phyloP scores from a whole-genome alignment of 2,113 vertebrate species.

The Spea bombifrons region DNA sequence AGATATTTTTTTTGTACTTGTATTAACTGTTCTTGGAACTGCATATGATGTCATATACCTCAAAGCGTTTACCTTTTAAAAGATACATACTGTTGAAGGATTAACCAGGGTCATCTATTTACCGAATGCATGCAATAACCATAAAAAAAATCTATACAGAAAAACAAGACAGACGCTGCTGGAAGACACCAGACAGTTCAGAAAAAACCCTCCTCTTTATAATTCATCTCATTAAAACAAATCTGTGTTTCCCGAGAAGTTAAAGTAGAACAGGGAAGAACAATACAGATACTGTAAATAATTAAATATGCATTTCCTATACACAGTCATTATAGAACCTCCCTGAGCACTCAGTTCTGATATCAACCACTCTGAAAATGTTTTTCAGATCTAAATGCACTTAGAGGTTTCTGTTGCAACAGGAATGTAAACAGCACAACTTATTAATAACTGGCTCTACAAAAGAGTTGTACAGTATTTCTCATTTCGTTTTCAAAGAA shows the following conservation, averaged over 20 bases:
- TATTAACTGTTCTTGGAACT: no score
- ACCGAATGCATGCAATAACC: conserved; percentile 5
- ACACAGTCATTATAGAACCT: conserved; percentile 35
- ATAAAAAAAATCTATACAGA: conserved; percentile 2
- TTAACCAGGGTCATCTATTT: conserved; percentile 24
- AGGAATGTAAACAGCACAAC: conserved; percentile 20
- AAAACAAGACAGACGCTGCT: not conserved
- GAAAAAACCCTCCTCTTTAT: conserved; percentile 27
- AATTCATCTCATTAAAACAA: conserved; percentile 27
- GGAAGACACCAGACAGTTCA: conserved; percentile 2
- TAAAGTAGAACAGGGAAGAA: conserved; percentile 6
- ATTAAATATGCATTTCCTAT: conserved; percentile 41
- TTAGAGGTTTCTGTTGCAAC: conserved; percentile 24
- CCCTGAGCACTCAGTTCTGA: conserved; percentile 1
- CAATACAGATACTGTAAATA: conserved; percentile 34
- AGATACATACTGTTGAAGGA: not conserved
- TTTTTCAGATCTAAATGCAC: conserved; percentile 30
- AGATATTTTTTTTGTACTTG: no score
- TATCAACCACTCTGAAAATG: conserved; percentile 17
- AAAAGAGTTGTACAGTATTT: not conserved
- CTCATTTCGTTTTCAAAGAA: no score
- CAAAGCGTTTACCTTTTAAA: not conserved
- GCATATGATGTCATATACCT: no score
- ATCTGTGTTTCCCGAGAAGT: conserved; percentile 5
- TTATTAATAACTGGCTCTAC: conserved; percentile 23